phyloP scores from a whole-genome alignment of 35 echinoderm and acorn worm genomes.

The Lytechinus pictus region DNA sequence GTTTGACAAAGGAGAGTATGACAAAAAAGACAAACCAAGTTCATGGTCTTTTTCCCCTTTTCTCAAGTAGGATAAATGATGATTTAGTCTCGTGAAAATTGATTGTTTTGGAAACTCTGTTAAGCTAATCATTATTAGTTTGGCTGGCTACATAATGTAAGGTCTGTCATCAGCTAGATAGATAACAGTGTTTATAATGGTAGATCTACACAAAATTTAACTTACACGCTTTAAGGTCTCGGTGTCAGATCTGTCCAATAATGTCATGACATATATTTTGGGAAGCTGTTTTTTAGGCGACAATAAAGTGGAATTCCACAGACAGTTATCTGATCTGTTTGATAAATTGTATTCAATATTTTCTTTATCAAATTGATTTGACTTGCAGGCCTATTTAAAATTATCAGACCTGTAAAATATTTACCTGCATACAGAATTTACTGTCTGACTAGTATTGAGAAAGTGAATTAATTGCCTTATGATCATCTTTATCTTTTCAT shows the following conservation, averaged over 20 bases:
- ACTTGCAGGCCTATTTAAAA: too few species aligned
- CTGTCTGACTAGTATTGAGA: too few species aligned
- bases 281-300: neutral
- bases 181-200: neutral
- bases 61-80: conserved; percentile 30
- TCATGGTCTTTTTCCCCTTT: neutral
- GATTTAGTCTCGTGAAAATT: neutral
- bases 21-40: neutral
- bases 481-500: too few species aligned
- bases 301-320: neutral
- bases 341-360: neutral
- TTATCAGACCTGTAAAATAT: too few species aligned
- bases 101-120: neutral
- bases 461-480: too few species aligned
- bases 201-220: neutral
- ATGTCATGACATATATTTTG: neutral
- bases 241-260: neutral
- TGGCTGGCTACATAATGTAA: neutral
- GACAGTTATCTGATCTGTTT: neutral
- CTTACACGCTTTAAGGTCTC: neutral
- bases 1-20: conserved; percentile 7
- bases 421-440: too few species aligned
- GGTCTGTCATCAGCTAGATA: neutral
- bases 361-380: too few species aligned
- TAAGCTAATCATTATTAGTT: neutral